Conservation (phyloP, 2,888 invertebrate genomes). For the Latrodectus hesperus region DNA sequence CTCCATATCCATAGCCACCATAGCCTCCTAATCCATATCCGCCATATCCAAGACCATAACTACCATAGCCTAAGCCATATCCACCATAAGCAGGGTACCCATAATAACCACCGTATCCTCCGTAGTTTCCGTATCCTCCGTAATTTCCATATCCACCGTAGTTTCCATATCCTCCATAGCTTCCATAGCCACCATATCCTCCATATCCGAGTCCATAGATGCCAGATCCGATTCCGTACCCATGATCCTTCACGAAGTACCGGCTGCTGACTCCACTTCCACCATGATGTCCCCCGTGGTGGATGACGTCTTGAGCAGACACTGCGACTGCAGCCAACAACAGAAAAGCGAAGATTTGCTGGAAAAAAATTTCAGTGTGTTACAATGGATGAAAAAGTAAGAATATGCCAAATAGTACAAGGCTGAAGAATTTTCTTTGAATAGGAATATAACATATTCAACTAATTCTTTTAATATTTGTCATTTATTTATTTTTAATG, state of each 20-base stretch:
- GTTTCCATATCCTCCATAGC: neutral
- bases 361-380: too few species aligned
- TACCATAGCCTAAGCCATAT: neutral
- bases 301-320: neutral
- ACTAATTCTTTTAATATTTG: too few species aligned
- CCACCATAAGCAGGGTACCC: neutral
- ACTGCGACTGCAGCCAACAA: neutral
- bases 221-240: neutral
- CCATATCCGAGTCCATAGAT: neutral
- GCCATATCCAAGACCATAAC: neutral
- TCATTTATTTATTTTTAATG: too few species aligned
- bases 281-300: neutral
- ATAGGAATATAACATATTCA: too few species aligned
- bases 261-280: neutral
- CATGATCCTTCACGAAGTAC: neutral
- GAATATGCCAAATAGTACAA: too few species aligned
- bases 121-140: neutral
- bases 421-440: too few species aligned
- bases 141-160: neutral
- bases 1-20: neutral
- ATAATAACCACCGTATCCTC: neutral
- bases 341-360: too few species aligned
- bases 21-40: neutral
- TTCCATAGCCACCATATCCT: neutral
- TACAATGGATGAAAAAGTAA: too few species aligned